These are phyloP conservation scores for Halocaridina rubra DNA, from an alignment of 2,888 invertebrate species.

Conservation along the genomic window DNA sequence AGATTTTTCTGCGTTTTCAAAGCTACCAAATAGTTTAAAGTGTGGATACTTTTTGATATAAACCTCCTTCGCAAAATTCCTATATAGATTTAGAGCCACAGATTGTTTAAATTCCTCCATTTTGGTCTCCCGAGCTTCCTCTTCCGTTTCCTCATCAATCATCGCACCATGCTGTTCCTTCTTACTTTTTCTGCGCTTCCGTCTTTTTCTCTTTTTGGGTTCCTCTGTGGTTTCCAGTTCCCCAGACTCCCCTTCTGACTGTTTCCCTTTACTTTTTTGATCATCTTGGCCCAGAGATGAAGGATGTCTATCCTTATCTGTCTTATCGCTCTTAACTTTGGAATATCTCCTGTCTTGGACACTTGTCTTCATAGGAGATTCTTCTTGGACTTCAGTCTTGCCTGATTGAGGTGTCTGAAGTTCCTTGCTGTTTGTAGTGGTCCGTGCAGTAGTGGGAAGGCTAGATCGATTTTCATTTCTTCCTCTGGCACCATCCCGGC, in stretches of 20 bases:
- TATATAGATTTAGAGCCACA: constrained; percentile 20
- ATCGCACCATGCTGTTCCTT: not conserved
- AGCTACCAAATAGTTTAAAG: constrained; percentile 29
- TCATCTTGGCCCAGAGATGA: no score
- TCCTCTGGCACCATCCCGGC: not conserved
- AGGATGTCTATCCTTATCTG: not conserved
- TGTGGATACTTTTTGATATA: constrained; percentile 19
- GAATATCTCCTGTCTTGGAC: not conserved
- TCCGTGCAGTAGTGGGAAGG: not conserved
- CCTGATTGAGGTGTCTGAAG: not conserved
- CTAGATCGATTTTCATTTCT: not conserved
- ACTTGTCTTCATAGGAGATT: not conserved
- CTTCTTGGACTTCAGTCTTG: not conserved
- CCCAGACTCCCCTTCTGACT: not conserved
- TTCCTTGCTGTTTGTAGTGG: not conserved
- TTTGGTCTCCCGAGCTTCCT: not conserved
- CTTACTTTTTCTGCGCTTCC: not conserved
- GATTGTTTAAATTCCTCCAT: constrained; percentile 24
- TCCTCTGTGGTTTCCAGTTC: not conserved
- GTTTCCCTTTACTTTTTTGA: not conserved
- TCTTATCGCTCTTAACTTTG: not conserved
- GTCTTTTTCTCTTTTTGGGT: constrained; percentile 4
- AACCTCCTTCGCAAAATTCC: constrained; percentile 33
- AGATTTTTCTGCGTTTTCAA: no score
- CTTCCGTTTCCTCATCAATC: not conserved